Evolutionary conservation across 2,797 vertebrate species (phyloP).

Genomic region (Scomberomorus guttatus): DNA sequence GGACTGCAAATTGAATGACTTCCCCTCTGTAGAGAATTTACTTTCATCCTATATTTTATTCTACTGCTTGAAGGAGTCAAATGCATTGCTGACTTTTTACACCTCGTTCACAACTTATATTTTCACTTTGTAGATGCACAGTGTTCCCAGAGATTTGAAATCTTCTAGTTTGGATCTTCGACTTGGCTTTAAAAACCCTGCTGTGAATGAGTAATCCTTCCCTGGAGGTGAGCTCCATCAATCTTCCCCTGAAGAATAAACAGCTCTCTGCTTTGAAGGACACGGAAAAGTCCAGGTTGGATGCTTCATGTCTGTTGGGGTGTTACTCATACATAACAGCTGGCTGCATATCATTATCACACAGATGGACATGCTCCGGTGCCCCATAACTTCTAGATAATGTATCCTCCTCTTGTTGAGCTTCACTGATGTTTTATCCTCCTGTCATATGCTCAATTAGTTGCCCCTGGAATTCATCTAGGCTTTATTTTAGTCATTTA

Average conservation of each 20-base stretch:
- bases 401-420: conserved; percentile 50
- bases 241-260: conserved; percentile 64
- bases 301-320: conserved; percentile 45
- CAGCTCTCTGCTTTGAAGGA: conserved; percentile 69
- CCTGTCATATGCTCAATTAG: conserved; percentile 61
- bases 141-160: conserved; percentile 13
- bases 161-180: conserved; percentile 12
- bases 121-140: conserved; percentile 1
- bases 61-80: background rate
- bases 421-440: conserved; percentile 43
- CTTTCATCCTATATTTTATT: background rate
- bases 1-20: background rate
- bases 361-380: conserved; percentile 65
- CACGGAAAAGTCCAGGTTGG: conserved; percentile 59
- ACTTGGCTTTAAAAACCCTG: conserved; percentile 8
- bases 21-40: background rate
- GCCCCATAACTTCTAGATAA: conserved; percentile 55
- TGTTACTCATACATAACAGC: conserved; percentile 62
- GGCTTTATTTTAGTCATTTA: conserved; percentile 35
- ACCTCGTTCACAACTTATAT: background rate
- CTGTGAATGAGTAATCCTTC: conserved; percentile 54
- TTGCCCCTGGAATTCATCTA: conserved; percentile 24
- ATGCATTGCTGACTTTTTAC: background rate
- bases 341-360: conserved; percentile 65
- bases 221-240: conserved; percentile 60